Evolutionary conservation across 2,888 invertebrate species (phyloP), one percentile per base, ranked within the genome.

Genomic region (Holacanthella duospinosa): DNA sequence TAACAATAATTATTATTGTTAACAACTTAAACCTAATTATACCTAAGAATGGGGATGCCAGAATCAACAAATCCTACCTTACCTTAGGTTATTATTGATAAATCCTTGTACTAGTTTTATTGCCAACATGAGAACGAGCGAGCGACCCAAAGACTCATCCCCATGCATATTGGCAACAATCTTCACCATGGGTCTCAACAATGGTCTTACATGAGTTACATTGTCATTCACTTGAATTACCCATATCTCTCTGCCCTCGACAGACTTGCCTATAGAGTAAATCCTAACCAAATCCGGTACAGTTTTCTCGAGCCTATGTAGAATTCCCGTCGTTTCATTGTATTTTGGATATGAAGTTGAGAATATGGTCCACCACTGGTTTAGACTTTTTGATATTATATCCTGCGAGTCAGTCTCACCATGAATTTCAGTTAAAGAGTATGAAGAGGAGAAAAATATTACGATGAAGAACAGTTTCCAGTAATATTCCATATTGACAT

Each of bases 161-260:
- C 95, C 95, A 76, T 96, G 94, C 93, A 96, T 95, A 75, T 95
- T 95, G 16, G 88, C 94, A 64, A 95, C 88, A 79, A 88, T 91
- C 76, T 95, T 95, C 72, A 95, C 87, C 82, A 93, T 90, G 0
- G 95, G 95, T 72, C 89, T 85, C 21, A 83, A 79, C 75, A 84
- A 77, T 77, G 82, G 80, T 74, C 83, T 76, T 73, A 79, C 75
- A 62, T 77, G 75, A 36, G 77, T 67, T 73, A 24, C 68, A 78
- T 88, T 86, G 72, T 85, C 82, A 59, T 87, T 85, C 25, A 85
- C 88, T 78, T 93, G 88, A 60, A 94, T 75, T 4, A 86, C 91
- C 80, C 89, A 83, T 63, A 99, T 78, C 67, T 89, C 86, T 19
- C 90, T 81, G 36, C 86, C 86, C 77, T 89, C 83, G 0, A 89